Percentiles rank a stretch among this genome's conserved stretches.
phyloP scores from a whole-genome alignment of 2,888 invertebrate species.

The Nomada ruficornis region DNA sequence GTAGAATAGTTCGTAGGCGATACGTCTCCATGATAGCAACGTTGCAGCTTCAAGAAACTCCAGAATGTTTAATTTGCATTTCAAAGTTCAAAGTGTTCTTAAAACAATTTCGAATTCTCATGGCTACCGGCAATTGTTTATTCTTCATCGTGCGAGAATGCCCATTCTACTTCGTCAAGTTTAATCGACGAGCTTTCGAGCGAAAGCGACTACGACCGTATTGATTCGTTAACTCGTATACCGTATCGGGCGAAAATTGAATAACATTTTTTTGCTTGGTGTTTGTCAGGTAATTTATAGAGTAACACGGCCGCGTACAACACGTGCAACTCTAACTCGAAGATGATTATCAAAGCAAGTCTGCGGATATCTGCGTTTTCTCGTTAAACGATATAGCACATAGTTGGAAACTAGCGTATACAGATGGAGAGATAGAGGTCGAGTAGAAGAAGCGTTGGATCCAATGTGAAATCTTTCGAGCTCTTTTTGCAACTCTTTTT shows the following conservation, averaged over 20 bases:
- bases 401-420: conserved; percentile 45
- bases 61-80: conserved; percentile 56
- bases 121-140: conserved; percentile 28
- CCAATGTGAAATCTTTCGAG: conserved; percentile 67
- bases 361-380: conserved; percentile 15
- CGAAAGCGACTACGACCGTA: not conserved
- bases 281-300: conserved; percentile 20
- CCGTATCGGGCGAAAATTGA: not conserved
- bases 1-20: conserved; percentile 16
- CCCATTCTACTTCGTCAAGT: conserved; percentile 25
- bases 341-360: conserved; percentile 33
- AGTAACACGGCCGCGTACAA: not conserved
- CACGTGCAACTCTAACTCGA: not conserved
- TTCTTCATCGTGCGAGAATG: conserved; percentile 25
- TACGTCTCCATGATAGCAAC: conserved; percentile 6
- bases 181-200: conserved; percentile 38
- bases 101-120: conserved; percentile 49
- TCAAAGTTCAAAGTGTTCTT: conserved; percentile 55
- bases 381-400: conserved; percentile 41
- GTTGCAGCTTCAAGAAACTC: conserved; percentile 12
- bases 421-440: conserved; percentile 30
- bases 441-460: conserved; percentile 53
- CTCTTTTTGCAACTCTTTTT: conserved; percentile 57
- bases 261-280: not conserved
- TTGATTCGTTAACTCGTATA: conserved; percentile 19